phyloP scores from a whole-genome alignment of 2,888 invertebrate genomes.

The Eupithecia subfuscata region DNA sequence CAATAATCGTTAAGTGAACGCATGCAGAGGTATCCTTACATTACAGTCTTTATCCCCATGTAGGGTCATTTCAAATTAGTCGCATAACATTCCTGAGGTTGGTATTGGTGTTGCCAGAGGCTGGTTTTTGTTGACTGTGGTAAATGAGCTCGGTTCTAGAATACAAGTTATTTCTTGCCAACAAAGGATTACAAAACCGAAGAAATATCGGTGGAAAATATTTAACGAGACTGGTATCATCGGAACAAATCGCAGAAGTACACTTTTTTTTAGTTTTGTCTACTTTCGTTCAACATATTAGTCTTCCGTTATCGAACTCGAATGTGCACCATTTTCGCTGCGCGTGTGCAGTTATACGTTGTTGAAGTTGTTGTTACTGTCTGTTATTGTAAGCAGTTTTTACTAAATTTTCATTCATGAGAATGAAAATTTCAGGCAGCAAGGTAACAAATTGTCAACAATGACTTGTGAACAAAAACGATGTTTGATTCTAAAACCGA shows the following conservation, averaged over 20 bases:
- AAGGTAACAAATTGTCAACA: too few species aligned
- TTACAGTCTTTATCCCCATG: not conserved
- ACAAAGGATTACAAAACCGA: not conserved
- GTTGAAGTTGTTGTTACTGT: not conserved
- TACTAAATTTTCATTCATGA: not conserved
- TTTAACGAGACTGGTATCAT: not conserved
- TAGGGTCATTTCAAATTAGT: constrained; percentile 21
- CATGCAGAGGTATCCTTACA: not conserved
- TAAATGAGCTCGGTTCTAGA: not conserved
- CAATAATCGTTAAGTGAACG: constrained; percentile 19
- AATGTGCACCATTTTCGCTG: not conserved
- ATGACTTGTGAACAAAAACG: too few species aligned
- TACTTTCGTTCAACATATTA: not conserved
- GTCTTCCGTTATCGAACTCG: not conserved
- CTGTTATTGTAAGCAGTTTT: not conserved
- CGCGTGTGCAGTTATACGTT: too few species aligned
- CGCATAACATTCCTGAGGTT: constrained; percentile 16
- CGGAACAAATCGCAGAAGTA: not conserved
- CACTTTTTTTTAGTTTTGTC: not conserved
- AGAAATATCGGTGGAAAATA: not conserved
- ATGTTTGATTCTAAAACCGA: not conserved
- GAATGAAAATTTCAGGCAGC: too few species aligned
- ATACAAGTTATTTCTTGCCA: not conserved
- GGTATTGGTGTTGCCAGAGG: constrained; percentile 1
- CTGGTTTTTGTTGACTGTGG: not conserved